Base-by-base conservation (phyloP, 1,140 invertebrate species). In the Myzus persicae region DNA sequence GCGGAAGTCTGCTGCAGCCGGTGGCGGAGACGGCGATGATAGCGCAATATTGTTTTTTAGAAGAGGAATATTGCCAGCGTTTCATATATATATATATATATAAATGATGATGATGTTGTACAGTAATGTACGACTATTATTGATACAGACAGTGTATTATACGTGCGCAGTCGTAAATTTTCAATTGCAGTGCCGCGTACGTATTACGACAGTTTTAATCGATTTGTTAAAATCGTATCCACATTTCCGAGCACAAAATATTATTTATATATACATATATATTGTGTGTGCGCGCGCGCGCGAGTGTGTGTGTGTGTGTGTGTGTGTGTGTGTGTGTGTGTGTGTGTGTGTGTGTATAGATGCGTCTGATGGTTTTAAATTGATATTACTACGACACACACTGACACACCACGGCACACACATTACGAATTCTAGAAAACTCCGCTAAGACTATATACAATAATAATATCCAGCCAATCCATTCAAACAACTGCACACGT, bases 111-210 rank as follows among this genome's bases (percentile, higher is more conserved):
- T 11, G n/a, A 76, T n/a, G 31, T 20, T 76, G 1, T n/a, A 76
- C 59, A 76, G 36, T 76, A 18, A n/a, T 76, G 59, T 76, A n/a
- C 59, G 31, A 76, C 59, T 76, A 20, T 76, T 76, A 76, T 76
- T 76, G 59, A 76, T 76, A 76, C n/a, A 67, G n/a, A n/a, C n/a
- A 18, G n/a, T 76, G 6, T 51, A 51, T 51, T 67, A 67, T 76
- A 76, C n/a, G 59, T 76, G 59, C 59, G 59, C 59, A 76, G 59
- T 76, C 59, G 59, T 76, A 76, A 76, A n/a, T 76, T 76, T 76
- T 76, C 59, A 76, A 76, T 76, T 76, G 59, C 11, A n/a, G 5
- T 36, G 6, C n/a, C 14, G 31, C n/a, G 14, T 76, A n/a, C 31
- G 5, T 51, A 22, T 51, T 51, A 76, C 59, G 59, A n/a, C 59